A percentile compares a stretch with the other conserved stretches of the same genome.
Conservation (phyloP, 2,113 vertebrate genomes). For the Pyrgilauda ruficollis region DNA sequence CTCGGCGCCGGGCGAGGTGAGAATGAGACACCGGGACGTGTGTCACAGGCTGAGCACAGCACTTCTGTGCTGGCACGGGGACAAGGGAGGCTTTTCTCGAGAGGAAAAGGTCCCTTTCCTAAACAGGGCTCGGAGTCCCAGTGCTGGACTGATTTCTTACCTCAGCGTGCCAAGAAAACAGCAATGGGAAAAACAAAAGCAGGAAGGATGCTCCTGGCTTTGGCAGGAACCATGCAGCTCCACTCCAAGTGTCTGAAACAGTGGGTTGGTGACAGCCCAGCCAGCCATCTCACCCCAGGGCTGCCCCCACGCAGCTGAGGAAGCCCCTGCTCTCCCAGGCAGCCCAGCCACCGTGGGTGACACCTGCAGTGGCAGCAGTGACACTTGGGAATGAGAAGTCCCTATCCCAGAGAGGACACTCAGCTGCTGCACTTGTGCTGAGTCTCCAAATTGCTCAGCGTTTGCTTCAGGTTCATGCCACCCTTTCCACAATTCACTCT, state of each 20-base stretch:
- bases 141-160: not conserved
- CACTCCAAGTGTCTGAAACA: not conserved
- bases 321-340: not conserved
- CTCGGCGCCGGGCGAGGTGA: not conserved
- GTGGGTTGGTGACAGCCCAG: fast-evolving
- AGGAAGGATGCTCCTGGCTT: not conserved
- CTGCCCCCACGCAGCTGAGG: not conserved
- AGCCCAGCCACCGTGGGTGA: not conserved
- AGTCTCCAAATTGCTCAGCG: not conserved
- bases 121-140: not conserved
- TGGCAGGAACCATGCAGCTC: not conserved
- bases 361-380: fast-evolving
- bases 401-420: not conserved
- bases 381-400: not conserved
- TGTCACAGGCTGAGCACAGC: not conserved
- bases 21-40: not conserved
- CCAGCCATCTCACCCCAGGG: not conserved
- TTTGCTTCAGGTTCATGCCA: not conserved
- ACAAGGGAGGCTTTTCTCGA: not conserved
- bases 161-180: not conserved
- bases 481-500: not conserved
- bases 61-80: not conserved
- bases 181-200: not conserved
- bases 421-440: not conserved
- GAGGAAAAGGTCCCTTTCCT: not conserved